A percentile compares a stretch with the other conserved stretches of the same genome.
phyloP scores from a whole-genome alignment of 2,888 invertebrate species.

The Chrysina gloriosa region DNA sequence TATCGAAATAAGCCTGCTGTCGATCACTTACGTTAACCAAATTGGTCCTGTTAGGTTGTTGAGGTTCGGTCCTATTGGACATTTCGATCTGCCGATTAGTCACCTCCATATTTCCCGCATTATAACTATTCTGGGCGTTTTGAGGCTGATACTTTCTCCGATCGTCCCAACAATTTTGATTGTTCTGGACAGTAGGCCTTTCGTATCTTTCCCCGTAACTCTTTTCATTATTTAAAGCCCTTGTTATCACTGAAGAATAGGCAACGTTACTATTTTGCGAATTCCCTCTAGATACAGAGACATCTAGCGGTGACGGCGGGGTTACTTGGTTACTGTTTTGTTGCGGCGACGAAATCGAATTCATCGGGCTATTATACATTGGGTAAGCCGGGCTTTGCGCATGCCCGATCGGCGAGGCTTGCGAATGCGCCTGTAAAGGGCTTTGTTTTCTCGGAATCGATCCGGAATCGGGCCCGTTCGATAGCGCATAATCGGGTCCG shows the following conservation, averaged over 20 bases:
- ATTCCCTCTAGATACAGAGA: slow-evolving; percentile 74
- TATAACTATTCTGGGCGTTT: slow-evolving; percentile 45
- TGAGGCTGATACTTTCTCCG: slow-evolving; percentile 69
- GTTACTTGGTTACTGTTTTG: slow-evolving; percentile 71
- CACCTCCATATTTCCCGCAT: slow-evolving; percentile 62
- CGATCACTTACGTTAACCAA: slow-evolving; percentile 68
- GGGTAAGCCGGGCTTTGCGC: slow-evolving; percentile 85
- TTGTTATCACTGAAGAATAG: slow-evolving; percentile 86
- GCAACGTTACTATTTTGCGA: slow-evolving; percentile 72
- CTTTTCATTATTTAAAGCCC: slow-evolving; percentile 76
- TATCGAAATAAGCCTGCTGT: slow-evolving; percentile 76
- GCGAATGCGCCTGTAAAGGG: slow-evolving; percentile 76
- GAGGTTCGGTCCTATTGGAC: slow-evolving; percentile 43
- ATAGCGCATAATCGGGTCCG: slow-evolving; percentile 66
- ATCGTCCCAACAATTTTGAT: slow-evolving; percentile 71
- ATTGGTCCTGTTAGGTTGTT: slow-evolving; percentile 64
- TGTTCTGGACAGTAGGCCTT: slow-evolving; percentile 52
- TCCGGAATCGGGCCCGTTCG: slow-evolving; percentile 69
- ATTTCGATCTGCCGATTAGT: slow-evolving; percentile 54
- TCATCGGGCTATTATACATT: slow-evolving; percentile 86
- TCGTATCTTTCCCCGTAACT: slow-evolving; percentile 69
- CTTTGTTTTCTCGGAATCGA: slow-evolving; percentile 77
- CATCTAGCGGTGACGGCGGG: slow-evolving; percentile 78
- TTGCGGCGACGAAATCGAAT: slow-evolving; percentile 79
- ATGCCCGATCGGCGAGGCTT: slow-evolving; percentile 79